Evolutionary conservation across 2,888 invertebrate genomes (phyloP).

Genomic region (Plutella xylostella): DNA sequence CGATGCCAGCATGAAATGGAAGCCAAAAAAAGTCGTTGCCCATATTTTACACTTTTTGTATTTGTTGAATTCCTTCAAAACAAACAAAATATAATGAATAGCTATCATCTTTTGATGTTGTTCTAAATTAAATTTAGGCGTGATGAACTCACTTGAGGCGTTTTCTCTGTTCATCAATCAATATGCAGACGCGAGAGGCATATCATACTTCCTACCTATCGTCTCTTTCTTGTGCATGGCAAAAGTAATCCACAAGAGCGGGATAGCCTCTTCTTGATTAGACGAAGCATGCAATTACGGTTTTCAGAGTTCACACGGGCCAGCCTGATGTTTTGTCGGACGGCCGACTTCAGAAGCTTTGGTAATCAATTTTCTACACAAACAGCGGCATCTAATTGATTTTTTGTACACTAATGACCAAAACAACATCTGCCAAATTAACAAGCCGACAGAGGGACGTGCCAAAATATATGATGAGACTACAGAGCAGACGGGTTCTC

Average conservation of each 20-base stretch:
- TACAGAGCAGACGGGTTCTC: conserved; percentile 7
- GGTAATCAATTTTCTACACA: conserved; percentile 67
- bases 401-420: conserved; percentile 55
- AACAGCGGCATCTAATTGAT: conserved; percentile 61
- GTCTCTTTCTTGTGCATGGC: conserved; percentile 32
- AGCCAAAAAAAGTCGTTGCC: not conserved
- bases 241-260: conserved; percentile 24
- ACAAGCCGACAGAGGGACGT: conserved; percentile 46
- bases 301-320: conserved; percentile 57
- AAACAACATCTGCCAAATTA: conserved; percentile 61
- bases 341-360: conserved; percentile 58
- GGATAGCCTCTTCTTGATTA: conserved; percentile 38
- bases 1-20: not conserved
- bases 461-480: conserved; percentile 42
- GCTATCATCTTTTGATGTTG: conserved; percentile 43
- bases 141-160: conserved; percentile 64
- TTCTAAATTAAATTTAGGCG: conserved; percentile 64
- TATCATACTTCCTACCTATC: conserved; percentile 41
- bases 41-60: conserved; percentile 13
- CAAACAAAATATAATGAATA: conserved; percentile 57
- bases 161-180: conserved; percentile 70
- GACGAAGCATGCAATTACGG: conserved; percentile 43
- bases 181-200: conserved; percentile 40
- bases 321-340: conserved; percentile 36
- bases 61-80: conserved; percentile 28